A percentile compares a stretch with the other conserved stretches of the same genome.
Evolutionary conservation across 2,797 vertebrate species (phyloP).

Genomic region (Brachymystax lenok): DNA sequence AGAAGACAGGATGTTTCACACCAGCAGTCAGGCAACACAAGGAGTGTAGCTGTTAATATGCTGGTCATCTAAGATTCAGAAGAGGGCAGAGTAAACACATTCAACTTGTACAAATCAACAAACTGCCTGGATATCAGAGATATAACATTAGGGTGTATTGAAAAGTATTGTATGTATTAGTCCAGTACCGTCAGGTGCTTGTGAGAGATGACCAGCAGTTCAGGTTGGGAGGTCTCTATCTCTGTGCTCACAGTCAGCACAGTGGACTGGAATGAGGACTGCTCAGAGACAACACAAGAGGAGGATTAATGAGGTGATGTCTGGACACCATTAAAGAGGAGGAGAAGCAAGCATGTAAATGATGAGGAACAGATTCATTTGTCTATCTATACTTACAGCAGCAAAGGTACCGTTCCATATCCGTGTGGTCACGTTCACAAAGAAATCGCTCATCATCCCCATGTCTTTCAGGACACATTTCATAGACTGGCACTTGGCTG

Average conservation of each 20-base stretch:
- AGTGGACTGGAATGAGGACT: conserved; percentile 80
- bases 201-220: conserved; percentile 76
- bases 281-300: conserved; percentile 24
- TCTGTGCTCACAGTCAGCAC: conserved; percentile 70
- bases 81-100: background rate
- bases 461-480: conserved; percentile 77
- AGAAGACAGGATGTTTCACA: background rate
- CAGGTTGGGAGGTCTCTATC: conserved; percentile 73
- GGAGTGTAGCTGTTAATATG: background rate
- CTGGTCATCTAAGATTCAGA: background rate
- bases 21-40: background rate
- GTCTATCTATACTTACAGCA: conserved; percentile 61
- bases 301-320: background rate
- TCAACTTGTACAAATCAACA: background rate
- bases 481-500: conserved; percentile 68
- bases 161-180: background rate
- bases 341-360: background rate
- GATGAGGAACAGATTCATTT: background rate
- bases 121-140: background rate
- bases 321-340: background rate
- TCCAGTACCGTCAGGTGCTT: conserved; percentile 72
- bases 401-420: conserved; percentile 85
- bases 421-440: conserved; percentile 77
- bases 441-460: conserved; percentile 73
- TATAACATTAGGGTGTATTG: background rate